Evolutionary conservation across 1,140 invertebrate genomes (phyloP).

Genomic region (Drosophila arawakana): DNA sequence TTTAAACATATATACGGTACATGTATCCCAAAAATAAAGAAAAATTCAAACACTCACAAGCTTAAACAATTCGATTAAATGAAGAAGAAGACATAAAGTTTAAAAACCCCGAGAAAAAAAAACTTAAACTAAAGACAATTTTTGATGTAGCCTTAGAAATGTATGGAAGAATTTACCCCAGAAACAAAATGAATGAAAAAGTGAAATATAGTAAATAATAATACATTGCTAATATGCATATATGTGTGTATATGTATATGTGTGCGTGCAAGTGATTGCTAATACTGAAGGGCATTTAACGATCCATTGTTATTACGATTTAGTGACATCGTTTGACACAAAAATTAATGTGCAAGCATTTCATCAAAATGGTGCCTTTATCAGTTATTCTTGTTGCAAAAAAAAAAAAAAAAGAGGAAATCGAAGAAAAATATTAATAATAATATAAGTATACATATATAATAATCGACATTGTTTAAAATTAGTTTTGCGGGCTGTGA

Average conservation of each 20-base stretch:
- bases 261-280: constrained; percentile 7
- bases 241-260: constrained; percentile 12
- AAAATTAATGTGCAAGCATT: constrained; percentile 67
- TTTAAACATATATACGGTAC: constrained; percentile 48
- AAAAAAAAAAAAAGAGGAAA: constrained; percentile 12
- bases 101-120: constrained; percentile 11
- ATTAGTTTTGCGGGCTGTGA: constrained; percentile 33
- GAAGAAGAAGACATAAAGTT: background rate
- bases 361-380: constrained; percentile 82
- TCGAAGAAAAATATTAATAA: constrained; percentile 20
- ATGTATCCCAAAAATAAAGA: too few species aligned
- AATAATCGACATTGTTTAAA: constrained; percentile 6
- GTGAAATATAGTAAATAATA: constrained; percentile 34
- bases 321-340: constrained; percentile 27
- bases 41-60: constrained; percentile 18
- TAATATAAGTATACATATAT: constrained; percentile 22
- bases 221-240: constrained; percentile 43
- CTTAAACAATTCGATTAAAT: constrained; percentile 31
- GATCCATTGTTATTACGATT: constrained; percentile 37
- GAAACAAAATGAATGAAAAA: constrained; percentile 11
- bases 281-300: constrained; percentile 48
- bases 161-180: constrained; percentile 55
- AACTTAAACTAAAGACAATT: constrained; percentile 53
- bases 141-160: constrained; percentile 68
- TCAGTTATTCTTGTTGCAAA: constrained; percentile 76